These are phyloP conservation scores for Cyclopterus lumpus DNA, from an alignment of 2,797 vertebrate species.

Conservation along the genomic window DNA sequence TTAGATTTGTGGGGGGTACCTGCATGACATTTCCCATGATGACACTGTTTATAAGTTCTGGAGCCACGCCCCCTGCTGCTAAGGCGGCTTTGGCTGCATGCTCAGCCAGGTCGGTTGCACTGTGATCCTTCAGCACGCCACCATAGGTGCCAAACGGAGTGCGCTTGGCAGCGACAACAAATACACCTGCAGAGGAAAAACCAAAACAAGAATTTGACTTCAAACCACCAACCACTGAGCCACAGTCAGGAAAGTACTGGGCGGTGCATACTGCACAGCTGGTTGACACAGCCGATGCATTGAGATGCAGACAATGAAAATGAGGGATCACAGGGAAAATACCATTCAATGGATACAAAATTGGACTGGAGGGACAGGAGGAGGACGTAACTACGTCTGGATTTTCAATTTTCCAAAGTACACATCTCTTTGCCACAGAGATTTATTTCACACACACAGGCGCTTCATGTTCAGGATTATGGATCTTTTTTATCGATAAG, in stretches of 20 bases:
- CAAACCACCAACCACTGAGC: conserved; percentile 1
- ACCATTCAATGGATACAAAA: not conserved
- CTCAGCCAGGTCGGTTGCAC: conserved; percentile 90
- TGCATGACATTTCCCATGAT: conserved; percentile 93
- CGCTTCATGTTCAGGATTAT: not conserved
- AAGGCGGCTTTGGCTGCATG: conserved; percentile 91
- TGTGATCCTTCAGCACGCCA: conserved; percentile 91
- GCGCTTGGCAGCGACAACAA: conserved; percentile 94
- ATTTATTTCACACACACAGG: not conserved
- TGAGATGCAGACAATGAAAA: conserved; percentile 1
- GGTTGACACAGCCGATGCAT: not conserved
- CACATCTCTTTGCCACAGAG: not conserved
- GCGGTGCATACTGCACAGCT: not conserved
- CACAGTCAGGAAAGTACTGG: not conserved
- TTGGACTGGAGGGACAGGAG: not conserved
- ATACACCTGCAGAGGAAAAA: conserved; percentile 85
- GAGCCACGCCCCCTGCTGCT: conserved; percentile 87
- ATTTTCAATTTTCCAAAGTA: not conserved
- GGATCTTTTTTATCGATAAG: not conserved
- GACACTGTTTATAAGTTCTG: conserved; percentile 92
- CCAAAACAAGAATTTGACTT: not conserved
- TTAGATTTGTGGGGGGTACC: conserved; percentile 74
- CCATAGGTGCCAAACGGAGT: conserved; percentile 95
- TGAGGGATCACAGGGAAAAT: not conserved
- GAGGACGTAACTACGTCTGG: not conserved